These are phyloP conservation scores for Petroica traversi DNA, from an alignment of 2,113 vertebrate species.

Conservation along the genomic window DNA sequence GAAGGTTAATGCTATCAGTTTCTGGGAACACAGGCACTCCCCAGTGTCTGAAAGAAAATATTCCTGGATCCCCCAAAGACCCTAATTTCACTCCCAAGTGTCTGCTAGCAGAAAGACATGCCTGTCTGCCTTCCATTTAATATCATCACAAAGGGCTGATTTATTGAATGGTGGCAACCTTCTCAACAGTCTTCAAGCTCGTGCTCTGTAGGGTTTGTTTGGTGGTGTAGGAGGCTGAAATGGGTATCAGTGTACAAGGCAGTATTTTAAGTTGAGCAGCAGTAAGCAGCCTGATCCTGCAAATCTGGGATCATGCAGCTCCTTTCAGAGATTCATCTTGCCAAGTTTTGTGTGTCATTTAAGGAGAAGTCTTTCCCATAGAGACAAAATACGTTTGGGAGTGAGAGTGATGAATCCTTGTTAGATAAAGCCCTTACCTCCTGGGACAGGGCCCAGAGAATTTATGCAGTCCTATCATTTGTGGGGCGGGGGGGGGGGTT, in stretches of 20 bases:
- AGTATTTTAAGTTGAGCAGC: background rate
- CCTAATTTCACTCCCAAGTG: background rate
- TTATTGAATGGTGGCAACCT: constrained; percentile 19
- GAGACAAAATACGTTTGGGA: background rate
- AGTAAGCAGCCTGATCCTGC: background rate
- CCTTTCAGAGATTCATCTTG: background rate
- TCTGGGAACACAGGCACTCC: constrained; percentile 52
- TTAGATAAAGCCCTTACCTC: background rate
- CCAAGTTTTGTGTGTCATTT: background rate
- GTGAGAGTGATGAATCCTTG: background rate
- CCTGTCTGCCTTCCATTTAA: background rate
- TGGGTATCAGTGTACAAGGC: background rate
- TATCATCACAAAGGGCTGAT: background rate
- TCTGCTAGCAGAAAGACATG: background rate
- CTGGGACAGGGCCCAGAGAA: background rate
- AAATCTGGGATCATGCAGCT: background rate
- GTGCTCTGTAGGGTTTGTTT: background rate
- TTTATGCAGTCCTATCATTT: background rate
- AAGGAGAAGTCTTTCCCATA: background rate
- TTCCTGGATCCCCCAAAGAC: constrained; percentile 22
- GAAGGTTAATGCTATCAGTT: constrained; percentile 36
- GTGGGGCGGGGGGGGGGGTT: no score
- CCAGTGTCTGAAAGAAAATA: constrained; percentile 40
- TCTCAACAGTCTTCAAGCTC: background rate
- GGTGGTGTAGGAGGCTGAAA: background rate